Evolutionary conservation across 2,888 invertebrate species (phyloP).

Genomic region (Cephalotes varians): DNA sequence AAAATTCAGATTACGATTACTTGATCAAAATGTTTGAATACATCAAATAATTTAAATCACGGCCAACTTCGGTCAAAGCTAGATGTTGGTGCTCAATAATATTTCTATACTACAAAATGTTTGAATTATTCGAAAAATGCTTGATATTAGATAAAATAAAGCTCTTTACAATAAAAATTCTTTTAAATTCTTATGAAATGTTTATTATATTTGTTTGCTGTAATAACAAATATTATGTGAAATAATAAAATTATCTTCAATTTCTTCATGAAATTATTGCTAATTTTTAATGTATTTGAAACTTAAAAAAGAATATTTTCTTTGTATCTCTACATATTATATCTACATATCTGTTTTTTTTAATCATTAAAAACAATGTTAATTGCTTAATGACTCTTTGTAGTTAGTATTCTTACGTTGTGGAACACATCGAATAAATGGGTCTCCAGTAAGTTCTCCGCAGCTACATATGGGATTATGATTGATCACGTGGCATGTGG

Average conservation of each 20-base stretch:
- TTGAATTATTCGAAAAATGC: background rate
- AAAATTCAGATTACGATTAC: background rate
- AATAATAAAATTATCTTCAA: background rate
- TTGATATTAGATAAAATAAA: background rate
- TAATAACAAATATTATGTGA: background rate
- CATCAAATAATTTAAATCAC: no score
- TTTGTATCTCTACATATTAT: background rate
- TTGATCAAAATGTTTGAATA: background rate
- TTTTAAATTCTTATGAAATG: background rate
- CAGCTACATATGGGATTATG: slow-evolving; percentile 92
- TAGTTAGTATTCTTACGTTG: slow-evolving; percentile 76
- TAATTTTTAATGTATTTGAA: background rate
- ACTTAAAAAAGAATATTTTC: background rate
- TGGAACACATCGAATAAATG: slow-evolving; percentile 88
- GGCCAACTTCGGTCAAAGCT: no score
- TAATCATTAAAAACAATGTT: background rate
- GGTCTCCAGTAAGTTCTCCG: slow-evolving; percentile 90
- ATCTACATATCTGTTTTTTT: background rate
- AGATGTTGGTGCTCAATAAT: no score
- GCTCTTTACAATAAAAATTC: background rate
- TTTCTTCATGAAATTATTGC: background rate
- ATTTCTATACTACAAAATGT: no score
- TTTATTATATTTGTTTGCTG: background rate
- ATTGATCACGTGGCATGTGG: slow-evolving; percentile 91
- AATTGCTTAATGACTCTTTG: background rate